A percentile compares a stretch with the other conserved stretches of the same genome.
Conservation (phyloP, 2,797 vertebrate species). For the Rallus crepitans region DNA sequence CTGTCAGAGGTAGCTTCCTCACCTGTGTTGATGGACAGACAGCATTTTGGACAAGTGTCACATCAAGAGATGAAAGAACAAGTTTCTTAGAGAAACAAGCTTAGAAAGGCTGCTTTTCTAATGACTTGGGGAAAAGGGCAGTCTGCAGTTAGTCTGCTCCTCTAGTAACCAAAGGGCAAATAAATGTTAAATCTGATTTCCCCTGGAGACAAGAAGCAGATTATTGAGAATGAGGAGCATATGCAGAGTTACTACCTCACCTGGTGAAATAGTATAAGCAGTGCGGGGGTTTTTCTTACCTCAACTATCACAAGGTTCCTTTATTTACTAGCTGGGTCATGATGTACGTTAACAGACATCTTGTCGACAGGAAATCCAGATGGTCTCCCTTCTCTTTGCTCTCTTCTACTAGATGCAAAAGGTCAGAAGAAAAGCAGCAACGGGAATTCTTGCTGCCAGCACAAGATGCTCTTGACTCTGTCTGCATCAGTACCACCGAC, state of each 20-base stretch:
- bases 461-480: conserved; percentile 42
- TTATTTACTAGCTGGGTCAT: conserved; percentile 10
- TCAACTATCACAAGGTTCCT: neutral
- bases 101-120: neutral
- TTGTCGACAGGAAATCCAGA: conserved; percentile 12
- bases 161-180: neutral
- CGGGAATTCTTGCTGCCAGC: conserved; percentile 57
- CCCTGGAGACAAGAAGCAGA: neutral
- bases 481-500: conserved; percentile 32
- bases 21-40: neutral
- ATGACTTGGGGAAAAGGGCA: neutral
- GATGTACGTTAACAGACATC: neutral
- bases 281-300: neutral
- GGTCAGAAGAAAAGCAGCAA: conserved; percentile 54
- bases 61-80: neutral
- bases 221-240: neutral
- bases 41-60: neutral
- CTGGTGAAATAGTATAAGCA: neutral
- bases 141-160: neutral
- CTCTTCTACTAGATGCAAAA: conserved; percentile 19
- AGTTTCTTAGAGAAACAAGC: neutral
- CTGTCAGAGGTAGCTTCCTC: neutral
- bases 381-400: neutral
- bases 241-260: neutral
- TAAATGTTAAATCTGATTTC: neutral